Evolutionary conservation across 2,113 vertebrate species (phyloP).

Genomic region (Canis aureus): DNA sequence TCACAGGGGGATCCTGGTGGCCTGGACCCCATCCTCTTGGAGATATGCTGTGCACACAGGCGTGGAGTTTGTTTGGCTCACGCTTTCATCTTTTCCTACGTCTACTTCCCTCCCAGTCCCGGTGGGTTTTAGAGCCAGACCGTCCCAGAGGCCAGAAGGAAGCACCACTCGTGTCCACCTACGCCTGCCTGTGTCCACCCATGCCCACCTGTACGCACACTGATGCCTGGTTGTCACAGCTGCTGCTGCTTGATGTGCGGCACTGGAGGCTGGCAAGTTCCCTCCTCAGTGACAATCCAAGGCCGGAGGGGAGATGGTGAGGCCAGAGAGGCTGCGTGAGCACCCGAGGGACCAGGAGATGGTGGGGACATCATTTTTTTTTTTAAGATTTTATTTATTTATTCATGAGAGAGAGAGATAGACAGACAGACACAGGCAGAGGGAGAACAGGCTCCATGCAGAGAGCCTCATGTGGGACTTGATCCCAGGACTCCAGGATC

Average conservation of each 20-base stretch:
- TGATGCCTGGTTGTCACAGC: neutral
- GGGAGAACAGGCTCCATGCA: no score
- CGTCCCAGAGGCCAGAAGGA: neutral
- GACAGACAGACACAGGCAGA: no score
- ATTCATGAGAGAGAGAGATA: no score
- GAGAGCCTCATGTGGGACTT: no score
- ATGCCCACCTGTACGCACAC: rapidly evolving
- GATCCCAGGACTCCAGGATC: no score
- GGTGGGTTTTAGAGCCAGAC: neutral
- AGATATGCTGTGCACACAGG: rapidly evolving
- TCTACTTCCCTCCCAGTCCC: neutral
- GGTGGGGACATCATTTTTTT: no score
- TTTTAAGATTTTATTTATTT: no score
- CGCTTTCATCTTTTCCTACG: neutral
- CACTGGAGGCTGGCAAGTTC: neutral
- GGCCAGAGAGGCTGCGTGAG: rapidly evolving
- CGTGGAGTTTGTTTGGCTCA: neutral
- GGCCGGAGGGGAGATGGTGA: rapidly evolving
- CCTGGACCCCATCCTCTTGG: neutral
- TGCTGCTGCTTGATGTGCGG: neutral
- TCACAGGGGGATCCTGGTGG: rapidly evolving
- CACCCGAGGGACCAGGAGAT: rapidly evolving
- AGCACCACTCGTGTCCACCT: rapidly evolving
- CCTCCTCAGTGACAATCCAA: neutral
- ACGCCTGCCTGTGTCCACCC: neutral